Base-by-base conservation (phyloP, 2,797 vertebrate species). In the Aldrovandia affinis region DNA sequence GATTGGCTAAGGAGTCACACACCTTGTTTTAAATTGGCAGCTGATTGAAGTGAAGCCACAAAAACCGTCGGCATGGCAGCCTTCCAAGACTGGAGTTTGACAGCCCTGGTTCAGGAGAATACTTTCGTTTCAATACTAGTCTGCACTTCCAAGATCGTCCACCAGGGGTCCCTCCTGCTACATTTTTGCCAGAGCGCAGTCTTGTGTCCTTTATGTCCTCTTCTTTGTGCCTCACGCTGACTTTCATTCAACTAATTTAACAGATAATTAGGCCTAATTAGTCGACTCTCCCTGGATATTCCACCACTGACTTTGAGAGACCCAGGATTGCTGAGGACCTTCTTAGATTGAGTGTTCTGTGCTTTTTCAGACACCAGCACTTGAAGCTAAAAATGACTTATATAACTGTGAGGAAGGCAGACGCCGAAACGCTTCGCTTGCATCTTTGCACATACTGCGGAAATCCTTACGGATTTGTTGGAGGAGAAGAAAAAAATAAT, bases 231-330 rank as follows among this genome's bases (percentile, higher is more conserved):
- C 73, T 77, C 73, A n/a, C 39, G 47, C 10, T 39, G 47, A 44
- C 73, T 77, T 20, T 77, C 2, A 77, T 77, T 77, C 39, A 77
- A 77, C 39, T 77, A 77, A 77, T 47, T 77, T 77, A 10, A 47
- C 42, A 57, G 15, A n/a, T 77, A 28, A 42, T 77, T 44, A 47
- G 73, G 73, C 42, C 2, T 47, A 77, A 77, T 77, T 77, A 77
- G 73, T 47, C 73, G 7, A 57, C 18, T 0, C 2, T 14, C 18
- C 22, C 42, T 47, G 73, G 73, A 28, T 44, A 47, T 25, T 47
- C 42, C 73, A 57, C 18, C 55, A n/a, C 42, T 47, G 42, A 42
- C 20, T 44, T 77, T 3, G 22, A 47, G 36, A 25, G 15, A 14
- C 70, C 39, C 42, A 75, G 70, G 42, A 44, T 75, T 15, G 18